Base-by-base conservation (phyloP, 2,113 vertebrate species). In the Castor canadensis region DNA sequence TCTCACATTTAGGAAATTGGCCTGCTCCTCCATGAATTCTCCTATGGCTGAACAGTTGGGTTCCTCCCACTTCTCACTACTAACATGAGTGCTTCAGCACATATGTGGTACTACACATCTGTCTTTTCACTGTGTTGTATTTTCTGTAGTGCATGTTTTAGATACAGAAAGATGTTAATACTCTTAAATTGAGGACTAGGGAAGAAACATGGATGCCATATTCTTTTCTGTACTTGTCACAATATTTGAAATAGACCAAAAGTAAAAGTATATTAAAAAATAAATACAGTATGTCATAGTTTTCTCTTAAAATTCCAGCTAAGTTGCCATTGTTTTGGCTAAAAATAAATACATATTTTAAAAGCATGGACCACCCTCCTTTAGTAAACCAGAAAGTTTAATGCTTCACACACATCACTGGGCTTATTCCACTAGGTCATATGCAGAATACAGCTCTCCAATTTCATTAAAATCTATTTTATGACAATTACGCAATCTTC, bases 261-360 rank as follows among this genome's bases (percentile, higher is more conserved):
- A 79, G 3, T 47, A 85, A 64, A 87, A 47, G 19, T 26, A 38
- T 9, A 73, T 73, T 47, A 66, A 72, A 93, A 86, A 28, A 62
- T 62, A 62, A 69, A 79, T 13, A 10, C 4, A 43, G 3, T 24
- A 62, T 88, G 91, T 88, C 20, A 54, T n/a, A 24, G 43, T 91
- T 91, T 94, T 79, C 32, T 87, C 47, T 66, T 92, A 79, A 73
- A 94, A 40, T 85, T 28, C 67, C 67, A 88, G 6, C 43, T 79
- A 88, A 83, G 43, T 38, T 58, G 16, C 20, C 56, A 69, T 69
- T 32, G 43, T n/a, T 93, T 49, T 87, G 35, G 22, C 52, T 76
- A 75, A 73, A 94, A 62, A 45, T 64, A 32, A 11, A 72, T n/a
- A 67, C 20, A 6, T 4, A 49, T 84, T 83, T 84, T 83, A 45